Evolutionary conservation across 2,113 vertebrate species (phyloP), one percentile per base, ranked within the genome.

Genomic region (Aramus guarauna): DNA sequence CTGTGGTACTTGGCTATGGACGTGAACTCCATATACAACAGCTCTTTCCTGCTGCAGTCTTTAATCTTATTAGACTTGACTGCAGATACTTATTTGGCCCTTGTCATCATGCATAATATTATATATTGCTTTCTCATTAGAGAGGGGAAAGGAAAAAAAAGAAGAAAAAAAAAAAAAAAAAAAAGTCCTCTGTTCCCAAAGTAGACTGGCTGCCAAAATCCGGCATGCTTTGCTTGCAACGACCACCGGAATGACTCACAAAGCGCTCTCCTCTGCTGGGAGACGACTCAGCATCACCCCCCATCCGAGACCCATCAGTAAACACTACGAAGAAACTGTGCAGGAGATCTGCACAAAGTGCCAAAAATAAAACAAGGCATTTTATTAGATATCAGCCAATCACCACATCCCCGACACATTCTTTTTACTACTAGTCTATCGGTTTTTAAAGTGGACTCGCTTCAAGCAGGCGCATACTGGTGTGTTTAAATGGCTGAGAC

Each of bases 261-360:
- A 12, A 8, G 37, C 32, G 13, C 64, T 26, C 56, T 34, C 41
- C 89, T 88, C 47, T 16, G 47, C 88, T 13, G 26, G 36, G 67
- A 74, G n/a, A 24, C 36, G 2, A n/a, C 79, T 43, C 50, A 59
- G 9, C 63, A 64, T 30, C 78, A 64, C 9, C 60, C 45, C 3
- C n/a, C 50, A 8, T 13, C 83, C 52, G 5, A 1, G 73, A 12
- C 15, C 39, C 32, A 3, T 7, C 18, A 34, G 39, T 17, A 39
- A 64, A 15, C 47, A 2, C 30, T 2, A 0, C 0, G 11, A 11
- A 58, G 53, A 41, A 86, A 3, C 59, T 1, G 3, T 0, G 7
- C 3, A 12, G 78, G 66, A 68, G 5, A 29, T 30, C 59, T 22
- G 19, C 43, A 5, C 8, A 6, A 41, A 75, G 71, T 3, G 32